phyloP scores from a whole-genome alignment of 37 sponge, comb jelly and placozoan genomes.

The Haliclona indistincta region DNA sequence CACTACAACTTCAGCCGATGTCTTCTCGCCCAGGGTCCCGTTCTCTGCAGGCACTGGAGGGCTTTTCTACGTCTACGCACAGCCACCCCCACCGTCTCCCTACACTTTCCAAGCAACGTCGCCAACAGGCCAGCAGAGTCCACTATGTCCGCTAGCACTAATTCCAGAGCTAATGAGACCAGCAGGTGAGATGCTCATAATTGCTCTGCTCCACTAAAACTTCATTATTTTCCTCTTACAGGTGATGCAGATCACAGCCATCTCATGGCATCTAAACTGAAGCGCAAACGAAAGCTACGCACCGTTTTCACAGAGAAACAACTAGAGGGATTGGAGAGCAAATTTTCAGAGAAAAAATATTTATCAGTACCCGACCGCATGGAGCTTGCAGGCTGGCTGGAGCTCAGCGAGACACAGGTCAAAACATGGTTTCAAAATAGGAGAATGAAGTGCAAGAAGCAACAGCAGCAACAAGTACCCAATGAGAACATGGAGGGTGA shows the following conservation, averaged over 20 bases:
- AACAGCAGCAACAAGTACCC: slow-evolving; percentile 33
- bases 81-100: neutral
- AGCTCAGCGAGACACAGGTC: slow-evolving; percentile 94
- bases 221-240: neutral
- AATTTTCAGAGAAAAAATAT: slow-evolving; percentile 92
- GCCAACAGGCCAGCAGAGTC: no score
- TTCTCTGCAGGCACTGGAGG: neutral
- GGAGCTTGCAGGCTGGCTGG: slow-evolving; percentile 81
- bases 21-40: neutral
- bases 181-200: no score
- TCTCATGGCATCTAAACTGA: slow-evolving; percentile 30
- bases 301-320: slow-evolving; percentile 96
- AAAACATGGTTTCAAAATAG: slow-evolving; percentile 98
- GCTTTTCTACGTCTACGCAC: slow-evolving; percentile 1
- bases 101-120: slow-evolving; percentile 8
- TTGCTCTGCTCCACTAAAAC: no score
- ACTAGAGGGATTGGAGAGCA: slow-evolving; percentile 88
- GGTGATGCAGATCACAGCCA: neutral
- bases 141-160: no score
- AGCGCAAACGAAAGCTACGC: slow-evolving; percentile 81
- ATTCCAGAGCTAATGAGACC: no score
- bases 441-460: slow-evolving; percentile 94
- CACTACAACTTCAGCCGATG: neutral
- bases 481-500: slow-evolving; percentile 5
- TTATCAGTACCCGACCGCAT: slow-evolving; percentile 93